phyloP scores from a whole-genome alignment of 2,888 invertebrate species.

The Hemistola chrysoprasaria region DNA sequence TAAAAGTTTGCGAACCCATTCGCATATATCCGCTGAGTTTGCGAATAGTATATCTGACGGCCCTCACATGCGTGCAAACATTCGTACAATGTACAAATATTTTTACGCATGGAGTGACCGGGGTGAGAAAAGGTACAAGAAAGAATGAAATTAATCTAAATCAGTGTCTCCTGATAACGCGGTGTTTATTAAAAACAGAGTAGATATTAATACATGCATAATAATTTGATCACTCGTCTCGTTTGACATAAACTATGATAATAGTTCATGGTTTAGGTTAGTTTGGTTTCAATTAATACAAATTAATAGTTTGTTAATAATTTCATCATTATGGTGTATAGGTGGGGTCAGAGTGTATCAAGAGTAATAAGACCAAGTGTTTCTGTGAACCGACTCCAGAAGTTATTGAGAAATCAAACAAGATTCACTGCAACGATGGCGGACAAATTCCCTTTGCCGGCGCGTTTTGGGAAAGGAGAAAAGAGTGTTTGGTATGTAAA shows the following conservation, averaged over 20 bases:
- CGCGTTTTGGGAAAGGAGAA: slow-evolving; percentile 87
- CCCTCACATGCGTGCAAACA: too few species aligned
- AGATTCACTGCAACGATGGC: slow-evolving; percentile 41
- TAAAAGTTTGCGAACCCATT: too few species aligned
- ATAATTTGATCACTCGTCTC: too few species aligned
- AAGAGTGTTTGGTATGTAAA: slow-evolving; percentile 91
- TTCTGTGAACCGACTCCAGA: slow-evolving; percentile 22
- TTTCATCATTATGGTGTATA: slow-evolving; percentile 48
- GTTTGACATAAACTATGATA: slow-evolving; percentile 4
- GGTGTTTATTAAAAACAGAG: too few species aligned
- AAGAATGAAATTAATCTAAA: too few species aligned
- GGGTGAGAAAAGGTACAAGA: too few species aligned
- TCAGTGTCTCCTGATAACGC: too few species aligned
- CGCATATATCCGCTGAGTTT: too few species aligned
- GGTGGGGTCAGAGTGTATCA: slow-evolving; percentile 42
- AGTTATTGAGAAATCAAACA: slow-evolving; percentile 28
- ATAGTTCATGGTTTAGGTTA: slow-evolving; percentile 3
- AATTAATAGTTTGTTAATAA: slow-evolving; percentile 1
- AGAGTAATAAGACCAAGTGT: slow-evolving; percentile 31
- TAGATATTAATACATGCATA: too few species aligned
- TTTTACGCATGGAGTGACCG: too few species aligned
- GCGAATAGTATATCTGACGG: too few species aligned
- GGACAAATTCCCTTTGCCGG: slow-evolving; percentile 85
- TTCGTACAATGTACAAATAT: too few species aligned
- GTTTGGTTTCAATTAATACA: slow-evolving; percentile 7